A percentile compares a stretch with the other conserved stretches of the same genome.
phyloP scores from a whole-genome alignment of 2,113 vertebrate genomes.

The Carassius gibelio region DNA sequence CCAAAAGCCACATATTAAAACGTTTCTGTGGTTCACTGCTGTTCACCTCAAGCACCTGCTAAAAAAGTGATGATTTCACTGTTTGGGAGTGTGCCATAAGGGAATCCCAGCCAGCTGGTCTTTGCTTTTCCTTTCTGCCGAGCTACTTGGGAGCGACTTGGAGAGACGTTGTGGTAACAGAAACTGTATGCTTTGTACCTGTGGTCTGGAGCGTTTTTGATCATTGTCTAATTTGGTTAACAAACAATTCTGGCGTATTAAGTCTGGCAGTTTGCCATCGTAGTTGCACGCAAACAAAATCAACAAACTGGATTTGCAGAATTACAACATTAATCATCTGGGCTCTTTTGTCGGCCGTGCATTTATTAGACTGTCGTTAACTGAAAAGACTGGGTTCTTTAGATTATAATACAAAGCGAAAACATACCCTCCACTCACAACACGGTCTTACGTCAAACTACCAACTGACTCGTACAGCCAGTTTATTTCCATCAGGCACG shows the following conservation, averaged over 20 bases:
- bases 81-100: slow-evolving; percentile 62
- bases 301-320: neutral
- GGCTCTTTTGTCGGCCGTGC: neutral
- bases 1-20: slow-evolving; percentile 70
- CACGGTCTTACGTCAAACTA: neutral
- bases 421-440: slow-evolving; percentile 36
- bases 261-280: slow-evolving; percentile 20
- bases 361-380: neutral
- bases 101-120: slow-evolving; percentile 66
- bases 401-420: slow-evolving; percentile 56
- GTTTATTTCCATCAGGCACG: slow-evolving; percentile 62
- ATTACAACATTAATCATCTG: neutral
- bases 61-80: slow-evolving; percentile 69
- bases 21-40: slow-evolving; percentile 55
- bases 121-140: neutral
- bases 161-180: neutral
- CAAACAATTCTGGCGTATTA: neutral
- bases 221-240: slow-evolving; percentile 10
- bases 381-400: slow-evolving; percentile 1
- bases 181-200: neutral
- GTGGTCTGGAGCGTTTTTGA: slow-evolving; percentile 17
- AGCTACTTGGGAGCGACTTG: neutral
- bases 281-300: slow-evolving; percentile 21
- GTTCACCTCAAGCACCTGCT: slow-evolving; percentile 63
- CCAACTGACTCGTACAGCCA: slow-evolving; percentile 67